These are phyloP conservation scores for Cottus gobio DNA, from an alignment of 2,113 vertebrate species.

Conservation along the genomic window DNA sequence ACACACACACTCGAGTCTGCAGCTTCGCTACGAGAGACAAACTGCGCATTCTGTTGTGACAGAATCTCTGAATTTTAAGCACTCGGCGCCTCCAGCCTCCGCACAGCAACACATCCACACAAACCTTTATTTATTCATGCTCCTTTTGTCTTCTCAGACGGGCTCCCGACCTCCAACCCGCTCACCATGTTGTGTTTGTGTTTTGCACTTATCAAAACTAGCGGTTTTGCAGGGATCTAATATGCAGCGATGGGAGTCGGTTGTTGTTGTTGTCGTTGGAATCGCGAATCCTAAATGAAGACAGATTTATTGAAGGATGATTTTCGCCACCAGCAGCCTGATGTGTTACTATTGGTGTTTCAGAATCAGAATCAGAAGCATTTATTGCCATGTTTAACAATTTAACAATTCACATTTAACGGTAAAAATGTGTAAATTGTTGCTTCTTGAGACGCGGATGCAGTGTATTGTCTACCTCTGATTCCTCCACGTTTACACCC, in stretches of 20 bases:
- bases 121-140: constrained; percentile 68
- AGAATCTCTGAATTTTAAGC: constrained; percentile 61
- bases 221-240: constrained; percentile 61
- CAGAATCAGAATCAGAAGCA: too few relatives aligned
- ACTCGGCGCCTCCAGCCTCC: constrained; percentile 23
- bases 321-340: not conserved
- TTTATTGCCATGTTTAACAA: too few relatives aligned
- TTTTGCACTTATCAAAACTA: constrained; percentile 54
- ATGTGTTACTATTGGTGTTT: not conserved
- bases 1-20: constrained; percentile 30
- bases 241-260: constrained; percentile 49
- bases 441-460: not conserved
- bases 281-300: constrained; percentile 42
- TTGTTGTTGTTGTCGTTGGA: too few relatives aligned
- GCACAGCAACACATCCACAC: constrained; percentile 50
- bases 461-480: constrained; percentile 16
- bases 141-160: constrained; percentile 21
- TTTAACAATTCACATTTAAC: too few relatives aligned
- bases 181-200: constrained; percentile 39
- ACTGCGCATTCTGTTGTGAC: constrained; percentile 49
- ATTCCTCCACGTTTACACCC: constrained; percentile 18
- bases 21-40: constrained; percentile 51
- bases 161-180: constrained; percentile 45
- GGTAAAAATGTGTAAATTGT: too few relatives aligned
- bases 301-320: constrained; percentile 23